Evolutionary conservation across 1,140 invertebrate genomes (phyloP).

Genomic region (Drosophila punjabiensis): DNA sequence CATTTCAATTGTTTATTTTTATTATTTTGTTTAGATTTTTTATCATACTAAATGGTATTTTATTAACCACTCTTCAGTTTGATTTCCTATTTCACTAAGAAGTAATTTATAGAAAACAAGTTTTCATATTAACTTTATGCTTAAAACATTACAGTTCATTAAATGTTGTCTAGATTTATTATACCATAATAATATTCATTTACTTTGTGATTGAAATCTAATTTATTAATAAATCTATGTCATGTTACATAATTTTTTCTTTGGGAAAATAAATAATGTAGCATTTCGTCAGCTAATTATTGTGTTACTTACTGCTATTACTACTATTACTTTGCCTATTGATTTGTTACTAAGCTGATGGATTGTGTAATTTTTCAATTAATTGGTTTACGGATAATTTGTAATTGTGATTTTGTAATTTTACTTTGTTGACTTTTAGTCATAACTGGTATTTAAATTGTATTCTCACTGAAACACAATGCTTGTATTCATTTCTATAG

Average conservation of each 20-base stretch:
- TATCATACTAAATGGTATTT: background rate
- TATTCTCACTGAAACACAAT: background rate
- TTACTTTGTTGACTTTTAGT: background rate
- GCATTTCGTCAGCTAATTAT: conserved; percentile 3
- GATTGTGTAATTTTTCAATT: conserved; percentile 3
- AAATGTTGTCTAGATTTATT: background rate
- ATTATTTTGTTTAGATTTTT: no score
- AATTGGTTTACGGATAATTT: conserved; percentile 10
- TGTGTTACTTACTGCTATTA: background rate
- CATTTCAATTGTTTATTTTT: background rate
- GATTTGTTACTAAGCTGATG: conserved; percentile 16
- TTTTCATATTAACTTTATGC: background rate
- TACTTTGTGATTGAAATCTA: background rate
- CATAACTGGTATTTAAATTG: conserved; percentile 6
- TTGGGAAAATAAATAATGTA: background rate
- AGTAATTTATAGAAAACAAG: background rate
- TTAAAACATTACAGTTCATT: background rate
- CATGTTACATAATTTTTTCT: background rate
- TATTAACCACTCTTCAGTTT: background rate
- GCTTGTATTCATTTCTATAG: no score
- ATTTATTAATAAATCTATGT: background rate
- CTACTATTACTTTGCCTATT: conserved; percentile 2
- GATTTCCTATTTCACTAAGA: background rate
- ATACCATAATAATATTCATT: background rate
- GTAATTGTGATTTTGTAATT: conserved; percentile 16